Conservation (phyloP, 2,888 invertebrate genomes). For the Pammene aurita region DNA sequence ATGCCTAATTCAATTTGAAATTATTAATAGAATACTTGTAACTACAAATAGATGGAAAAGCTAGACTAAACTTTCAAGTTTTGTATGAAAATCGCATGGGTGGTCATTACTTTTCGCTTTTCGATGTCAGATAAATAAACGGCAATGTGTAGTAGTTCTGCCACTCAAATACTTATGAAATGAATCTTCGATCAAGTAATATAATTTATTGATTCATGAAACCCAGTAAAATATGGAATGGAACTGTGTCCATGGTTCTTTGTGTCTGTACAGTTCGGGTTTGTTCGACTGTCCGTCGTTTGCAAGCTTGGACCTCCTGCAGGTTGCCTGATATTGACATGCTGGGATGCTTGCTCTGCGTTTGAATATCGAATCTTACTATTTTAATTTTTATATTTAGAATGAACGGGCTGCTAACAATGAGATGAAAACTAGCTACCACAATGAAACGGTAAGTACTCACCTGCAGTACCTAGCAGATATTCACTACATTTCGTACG, state of each 20-base stretch:
- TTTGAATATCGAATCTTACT: constrained; percentile 9
- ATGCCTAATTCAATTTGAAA: no score
- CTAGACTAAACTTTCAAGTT: no score
- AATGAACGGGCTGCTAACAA: neutral
- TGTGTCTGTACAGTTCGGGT: constrained; percentile 13
- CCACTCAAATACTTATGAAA: no score
- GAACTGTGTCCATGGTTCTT: neutral
- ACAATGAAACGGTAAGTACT: neutral
- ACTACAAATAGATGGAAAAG: no score
- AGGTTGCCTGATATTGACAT: constrained; percentile 50
- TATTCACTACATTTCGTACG: neutral
- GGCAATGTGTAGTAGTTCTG: no score
- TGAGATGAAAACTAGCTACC: neutral
- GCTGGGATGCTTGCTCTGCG: constrained; percentile 34
- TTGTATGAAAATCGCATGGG: no score
- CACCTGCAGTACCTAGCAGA: neutral
- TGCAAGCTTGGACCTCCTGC: constrained; percentile 46
- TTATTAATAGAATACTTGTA: no score
- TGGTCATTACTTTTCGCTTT: no score
- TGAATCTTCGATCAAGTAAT: no score
- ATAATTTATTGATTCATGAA: neutral
- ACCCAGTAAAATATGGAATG: neutral
- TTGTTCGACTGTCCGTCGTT: constrained; percentile 38
- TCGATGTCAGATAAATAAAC: no score
- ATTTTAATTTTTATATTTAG: constrained; percentile 2